phyloP scores from a whole-genome alignment of 2,888 invertebrate genomes.

The Strigamia maritima region DNA sequence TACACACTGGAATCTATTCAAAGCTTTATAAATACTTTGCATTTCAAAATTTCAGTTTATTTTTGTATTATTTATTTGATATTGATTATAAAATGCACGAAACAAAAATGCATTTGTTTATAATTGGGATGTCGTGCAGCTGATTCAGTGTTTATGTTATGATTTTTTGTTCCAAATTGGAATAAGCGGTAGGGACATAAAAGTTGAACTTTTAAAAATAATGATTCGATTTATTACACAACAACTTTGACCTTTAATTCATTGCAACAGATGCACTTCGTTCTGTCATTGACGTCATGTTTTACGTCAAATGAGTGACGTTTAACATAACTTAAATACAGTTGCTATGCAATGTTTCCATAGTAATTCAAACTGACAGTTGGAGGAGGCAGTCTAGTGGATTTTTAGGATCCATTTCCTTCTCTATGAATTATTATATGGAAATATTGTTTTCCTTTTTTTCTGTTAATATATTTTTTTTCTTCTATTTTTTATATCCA shows the following conservation, averaged over 20 bases:
- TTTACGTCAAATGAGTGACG: background rate
- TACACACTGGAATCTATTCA: background rate
- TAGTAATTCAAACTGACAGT: background rate
- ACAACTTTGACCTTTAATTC: conserved; percentile 2
- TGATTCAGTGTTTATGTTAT: background rate
- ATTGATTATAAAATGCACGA: background rate
- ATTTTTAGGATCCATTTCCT: background rate
- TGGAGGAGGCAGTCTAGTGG: background rate
- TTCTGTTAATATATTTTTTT: background rate
- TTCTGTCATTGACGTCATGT: background rate
- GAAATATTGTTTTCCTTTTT: background rate
- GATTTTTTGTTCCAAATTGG: background rate
- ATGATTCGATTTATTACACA: conserved; percentile 2
- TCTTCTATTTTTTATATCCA: background rate
- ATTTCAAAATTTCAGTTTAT: background rate
- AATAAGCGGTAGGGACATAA: background rate
- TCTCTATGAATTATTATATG: background rate
- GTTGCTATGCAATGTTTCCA: conserved; percentile 1
- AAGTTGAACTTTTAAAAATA: background rate
- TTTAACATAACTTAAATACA: background rate
- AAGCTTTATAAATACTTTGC: background rate
- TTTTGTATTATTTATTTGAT: background rate
- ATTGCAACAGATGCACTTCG: background rate
- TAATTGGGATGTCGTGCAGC: background rate
- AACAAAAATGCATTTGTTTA: background rate